phyloP scores from a whole-genome alignment of 2,113 vertebrate species.

The Motacilla alba region DNA sequence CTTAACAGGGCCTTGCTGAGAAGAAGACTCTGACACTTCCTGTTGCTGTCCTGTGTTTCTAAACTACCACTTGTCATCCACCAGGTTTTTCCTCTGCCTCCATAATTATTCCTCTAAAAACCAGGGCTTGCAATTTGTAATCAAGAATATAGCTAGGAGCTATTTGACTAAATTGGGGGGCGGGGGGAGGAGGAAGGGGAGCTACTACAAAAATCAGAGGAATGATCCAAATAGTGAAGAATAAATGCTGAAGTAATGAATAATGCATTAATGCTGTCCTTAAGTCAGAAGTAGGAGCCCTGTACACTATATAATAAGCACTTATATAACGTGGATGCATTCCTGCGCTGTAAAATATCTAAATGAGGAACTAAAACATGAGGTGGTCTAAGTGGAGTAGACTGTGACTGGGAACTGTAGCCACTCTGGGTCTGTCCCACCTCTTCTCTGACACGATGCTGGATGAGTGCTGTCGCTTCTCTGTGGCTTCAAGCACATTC shows the following conservation, averaged over 20 bases:
- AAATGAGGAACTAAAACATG: neutral
- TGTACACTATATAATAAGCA: neutral
- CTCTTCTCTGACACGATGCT: neutral
- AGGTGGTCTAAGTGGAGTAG: neutral
- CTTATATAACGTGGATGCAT: neutral
- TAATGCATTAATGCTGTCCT: neutral
- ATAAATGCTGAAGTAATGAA: neutral
- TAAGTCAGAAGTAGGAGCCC: neutral
- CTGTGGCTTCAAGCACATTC: neutral
- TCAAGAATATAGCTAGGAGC: neutral
- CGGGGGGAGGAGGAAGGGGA: neutral
- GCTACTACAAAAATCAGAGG: neutral
- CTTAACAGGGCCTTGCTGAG: neutral
- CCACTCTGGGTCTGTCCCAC: neutral
- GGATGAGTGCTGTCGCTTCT: neutral
- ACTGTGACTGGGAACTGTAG: neutral
- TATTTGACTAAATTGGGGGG: neutral
- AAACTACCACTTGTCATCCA: neutral
- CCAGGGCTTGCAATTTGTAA: neutral
- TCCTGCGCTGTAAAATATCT: neutral
- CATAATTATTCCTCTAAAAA: neutral
- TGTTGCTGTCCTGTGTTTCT: neutral
- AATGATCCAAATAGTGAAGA: neutral
- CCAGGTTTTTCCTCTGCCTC: neutral
- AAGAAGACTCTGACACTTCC: neutral